Evolutionary conservation across 2,113 vertebrate genomes (phyloP), one percentile per base, ranked within the genome.

Genomic region (Lasiurus cinereus): DNA sequence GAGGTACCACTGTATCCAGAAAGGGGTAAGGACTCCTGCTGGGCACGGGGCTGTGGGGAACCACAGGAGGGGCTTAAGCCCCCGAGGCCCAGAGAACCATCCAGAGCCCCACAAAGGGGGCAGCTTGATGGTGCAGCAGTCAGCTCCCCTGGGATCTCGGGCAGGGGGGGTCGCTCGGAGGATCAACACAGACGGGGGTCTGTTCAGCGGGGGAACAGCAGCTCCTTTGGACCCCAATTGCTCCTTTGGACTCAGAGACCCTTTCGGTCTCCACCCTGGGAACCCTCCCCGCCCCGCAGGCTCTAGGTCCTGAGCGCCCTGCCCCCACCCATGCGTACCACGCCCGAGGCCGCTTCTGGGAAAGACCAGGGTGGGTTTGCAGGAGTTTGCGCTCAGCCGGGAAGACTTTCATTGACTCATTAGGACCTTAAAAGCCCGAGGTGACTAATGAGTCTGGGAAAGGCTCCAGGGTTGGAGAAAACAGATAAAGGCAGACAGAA

Each of bases 391-490:
- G 36, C 62, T 66, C 66, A 48, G 67, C 67, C 50, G n/a, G 66
- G 79, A 94, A 94, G 88, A 31, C 73, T 94, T 92, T 91, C 67
- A 94, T 88, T 67, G 82, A 92, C 94, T 97, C 62, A 19, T 79
- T 22, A 18, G 92, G 96, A 94, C 92, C 96, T 96, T 96, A 94
- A 52, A 95, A 88, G 95, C 70, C 96, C 76, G 59, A 88, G 92
- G 80, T 21, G 46, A 85, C 97, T 96, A 96, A 96, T 95, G 95
- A 74, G 78, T 88, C 85, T 79, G 93, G 92, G 90, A 96, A 96
- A 64, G 15, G 50, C 43, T 92, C 33, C 14, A 79, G 62, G 12
- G 78, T 56, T 15, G 67, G 85, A 94, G 88, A 93, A 59, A 64
- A 66, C 33, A 72, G 50, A n/a, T 19, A 62, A 83, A 36, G 12